Percentiles rank a stretch among this genome's conserved stretches.
Evolutionary conservation across 2,888 invertebrate species (phyloP).

Genomic region (Eilema sororculum): DNA sequence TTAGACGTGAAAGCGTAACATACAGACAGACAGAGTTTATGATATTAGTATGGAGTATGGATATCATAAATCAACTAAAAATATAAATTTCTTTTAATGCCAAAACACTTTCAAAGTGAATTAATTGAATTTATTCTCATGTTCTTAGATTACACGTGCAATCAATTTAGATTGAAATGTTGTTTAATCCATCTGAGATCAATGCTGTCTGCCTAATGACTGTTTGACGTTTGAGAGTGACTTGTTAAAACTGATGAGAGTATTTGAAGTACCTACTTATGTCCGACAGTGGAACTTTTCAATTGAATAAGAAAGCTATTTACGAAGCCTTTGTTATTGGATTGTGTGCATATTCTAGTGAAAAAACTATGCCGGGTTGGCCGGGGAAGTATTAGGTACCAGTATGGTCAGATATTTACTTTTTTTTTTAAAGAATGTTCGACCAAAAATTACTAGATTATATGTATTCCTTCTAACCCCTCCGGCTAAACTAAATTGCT

Average conservation of each 20-base stretch:
- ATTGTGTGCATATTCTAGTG: neutral
- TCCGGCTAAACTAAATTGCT: no score
- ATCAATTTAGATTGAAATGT: conserved; percentile 2
- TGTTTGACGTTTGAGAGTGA: neutral
- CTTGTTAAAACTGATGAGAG: neutral
- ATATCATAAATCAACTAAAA: neutral
- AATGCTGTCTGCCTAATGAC: neutral
- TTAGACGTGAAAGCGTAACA: no score
- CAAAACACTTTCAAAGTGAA: neutral
- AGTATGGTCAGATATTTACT: no score
- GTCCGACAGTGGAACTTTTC: neutral
- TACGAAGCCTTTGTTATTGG: neutral
- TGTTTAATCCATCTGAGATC: neutral
- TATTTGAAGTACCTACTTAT: conserved; percentile 1
- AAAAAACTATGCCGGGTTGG: neutral
- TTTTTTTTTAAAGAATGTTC: no score
- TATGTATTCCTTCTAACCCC: no score
- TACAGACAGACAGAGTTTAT: no score
- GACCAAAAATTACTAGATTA: no score
- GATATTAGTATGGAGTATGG: no score
- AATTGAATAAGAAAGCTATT: conserved; percentile 1
- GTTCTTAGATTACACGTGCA: neutral
- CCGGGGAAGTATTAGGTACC: neutral
- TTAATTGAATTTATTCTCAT: conserved; percentile 3
- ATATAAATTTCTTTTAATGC: neutral